Evolutionary conservation across 2,888 invertebrate species (phyloP).

Genomic region (Leptogaster cylindrica): DNA sequence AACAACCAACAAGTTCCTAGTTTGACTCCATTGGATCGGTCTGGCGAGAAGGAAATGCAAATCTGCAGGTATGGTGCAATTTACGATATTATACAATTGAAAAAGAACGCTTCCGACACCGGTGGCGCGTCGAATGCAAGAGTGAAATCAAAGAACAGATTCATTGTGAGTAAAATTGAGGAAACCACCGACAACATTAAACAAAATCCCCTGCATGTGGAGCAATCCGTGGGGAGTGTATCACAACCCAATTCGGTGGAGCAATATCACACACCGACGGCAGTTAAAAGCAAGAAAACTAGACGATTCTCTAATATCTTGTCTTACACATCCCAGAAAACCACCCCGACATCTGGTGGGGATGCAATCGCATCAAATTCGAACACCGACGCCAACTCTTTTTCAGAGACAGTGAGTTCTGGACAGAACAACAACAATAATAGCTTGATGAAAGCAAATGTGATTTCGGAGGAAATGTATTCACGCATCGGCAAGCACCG

Average conservation of each 20-base stretch:
- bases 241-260: neutral
- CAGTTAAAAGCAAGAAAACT: constrained; percentile 56
- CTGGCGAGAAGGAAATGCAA: constrained; percentile 34
- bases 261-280: constrained; percentile 46
- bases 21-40: neutral
- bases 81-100: constrained; percentile 60
- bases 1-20: constrained; percentile 50
- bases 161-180: constrained; percentile 59
- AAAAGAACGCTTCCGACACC: constrained; percentile 52
- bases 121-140: constrained; percentile 44
- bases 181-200: constrained; percentile 50
- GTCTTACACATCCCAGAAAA: constrained; percentile 52
- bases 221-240: neutral
- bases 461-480: constrained; percentile 59
- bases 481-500: constrained; percentile 55
- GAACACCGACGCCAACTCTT: neutral
- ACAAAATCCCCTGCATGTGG: neutral
- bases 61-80: constrained; percentile 59
- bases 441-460: no score
- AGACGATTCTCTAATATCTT: constrained; percentile 61
- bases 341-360: neutral
- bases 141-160: constrained; percentile 53
- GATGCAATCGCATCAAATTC: neutral
- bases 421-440: neutral
- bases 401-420: neutral